Evolutionary conservation across 2,113 vertebrate species (phyloP), one percentile per base, ranked within the genome.

Genomic region (Spizaetus ornatus): DNA sequence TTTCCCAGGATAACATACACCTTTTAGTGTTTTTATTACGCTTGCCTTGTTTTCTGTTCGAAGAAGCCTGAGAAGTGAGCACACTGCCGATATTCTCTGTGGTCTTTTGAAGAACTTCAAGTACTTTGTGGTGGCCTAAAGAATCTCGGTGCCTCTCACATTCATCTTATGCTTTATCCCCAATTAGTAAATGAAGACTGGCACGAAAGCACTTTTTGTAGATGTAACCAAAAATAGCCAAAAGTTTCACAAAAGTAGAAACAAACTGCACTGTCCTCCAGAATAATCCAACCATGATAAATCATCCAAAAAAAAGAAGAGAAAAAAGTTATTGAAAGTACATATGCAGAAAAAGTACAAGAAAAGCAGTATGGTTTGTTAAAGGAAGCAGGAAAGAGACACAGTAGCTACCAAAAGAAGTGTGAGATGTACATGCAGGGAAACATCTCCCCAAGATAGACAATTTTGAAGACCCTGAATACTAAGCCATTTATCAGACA

Each of bases 31-130:
- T 71, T 70, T 65, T 74, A 59, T 74, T 67, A 53, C 0, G 0
- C 27, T 82, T 71, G 20, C 32, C 50, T 91, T 76, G 29, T 82
- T 69, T 90, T 89, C 36, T 83, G 12, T 67, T 88, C 43, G 48
- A 87, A 63, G 87, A 90, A 74, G 43, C 17, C 22, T 58, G 55
- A 82, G 61, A 74, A 74, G 45, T 40, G n/a, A 86, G 56, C 2
- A 1, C 23, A 85, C 8, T 0, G 0, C 10, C 3, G 1, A 36
- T 47, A 23, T 78, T n/a, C 65, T 91, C 45, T 62, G 63, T 31
- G 83, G 55, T 76, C 81, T 81, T 66, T 19, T 59, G 55, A 89
- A 89, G 55, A 96, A 63, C 26, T 74, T 32, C 22, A 50, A 23
- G 67, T 56, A 62, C 29, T 86, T 59, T 71, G 59, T 71, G 42